Conservation (phyloP, 2,888 invertebrate species). For the Poecilobothrus nobilitatus region DNA sequence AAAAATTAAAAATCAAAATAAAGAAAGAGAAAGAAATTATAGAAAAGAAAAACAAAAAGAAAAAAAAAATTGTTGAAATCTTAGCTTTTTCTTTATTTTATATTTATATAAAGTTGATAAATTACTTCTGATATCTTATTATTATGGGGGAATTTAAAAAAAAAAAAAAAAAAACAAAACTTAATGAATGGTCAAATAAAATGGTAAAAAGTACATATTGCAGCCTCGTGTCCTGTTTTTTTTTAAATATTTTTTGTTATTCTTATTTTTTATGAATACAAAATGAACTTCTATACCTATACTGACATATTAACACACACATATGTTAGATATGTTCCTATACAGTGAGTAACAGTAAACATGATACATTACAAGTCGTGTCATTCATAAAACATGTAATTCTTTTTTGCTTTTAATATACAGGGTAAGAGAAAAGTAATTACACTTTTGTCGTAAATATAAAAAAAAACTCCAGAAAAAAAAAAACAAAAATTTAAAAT, state of each 20-base stretch:
- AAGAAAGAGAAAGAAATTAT: not conserved
- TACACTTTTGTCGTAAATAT: too few species aligned
- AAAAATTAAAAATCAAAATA: not conserved
- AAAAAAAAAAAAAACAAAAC: not conserved
- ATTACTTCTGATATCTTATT: not conserved
- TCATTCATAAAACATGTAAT: too few species aligned
- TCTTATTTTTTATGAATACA: not conserved
- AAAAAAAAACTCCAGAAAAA: too few species aligned
- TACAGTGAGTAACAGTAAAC: too few species aligned
- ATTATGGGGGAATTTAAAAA: not conserved
- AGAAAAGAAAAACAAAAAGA: not conserved
- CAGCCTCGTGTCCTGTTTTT: not conserved
- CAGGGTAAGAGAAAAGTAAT: too few species aligned
- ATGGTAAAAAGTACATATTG: not conserved
- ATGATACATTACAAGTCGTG: too few species aligned
- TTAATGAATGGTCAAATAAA: not conserved
- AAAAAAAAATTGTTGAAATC: not conserved
- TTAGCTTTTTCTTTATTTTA: not conserved
- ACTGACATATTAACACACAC: too few species aligned
- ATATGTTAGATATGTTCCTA: too few species aligned
- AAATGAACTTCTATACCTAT: too few species aligned
- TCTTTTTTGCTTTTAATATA: too few species aligned
- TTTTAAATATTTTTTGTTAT: not conserved
- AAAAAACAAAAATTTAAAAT: too few species aligned
- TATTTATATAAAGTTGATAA: not conserved